A percentile compares a stretch with the other conserved stretches of the same genome.
Evolutionary conservation across 2,888 invertebrate genomes (phyloP).

Genomic region (Nephrotoma appendiculata): DNA sequence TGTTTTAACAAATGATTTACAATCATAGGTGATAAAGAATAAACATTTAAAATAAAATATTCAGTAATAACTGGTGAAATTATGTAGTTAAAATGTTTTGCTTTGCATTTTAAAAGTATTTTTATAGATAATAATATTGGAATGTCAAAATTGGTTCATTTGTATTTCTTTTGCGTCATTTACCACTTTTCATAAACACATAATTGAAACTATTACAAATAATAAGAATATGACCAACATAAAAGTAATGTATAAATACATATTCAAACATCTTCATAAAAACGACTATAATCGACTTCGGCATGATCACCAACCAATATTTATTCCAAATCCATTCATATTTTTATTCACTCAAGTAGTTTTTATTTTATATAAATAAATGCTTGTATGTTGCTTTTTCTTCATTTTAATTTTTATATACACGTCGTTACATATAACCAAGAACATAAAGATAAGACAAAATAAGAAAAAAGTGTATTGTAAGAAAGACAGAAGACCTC

Average conservation of each 20-base stretch:
- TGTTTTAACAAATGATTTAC: too few species aligned
- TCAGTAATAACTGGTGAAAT: too few species aligned
- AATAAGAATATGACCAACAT: not conserved
- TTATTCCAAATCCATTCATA: not conserved
- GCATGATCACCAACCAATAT: not conserved
- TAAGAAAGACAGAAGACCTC: not conserved
- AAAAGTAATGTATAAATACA: not conserved
- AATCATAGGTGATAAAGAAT: too few species aligned
- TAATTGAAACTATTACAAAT: not conserved
- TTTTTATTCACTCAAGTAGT: not conserved
- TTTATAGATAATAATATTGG: too few species aligned
- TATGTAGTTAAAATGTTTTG: too few species aligned
- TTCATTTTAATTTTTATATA: not conserved
- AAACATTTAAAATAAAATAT: too few species aligned
- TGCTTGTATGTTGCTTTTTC: not conserved
- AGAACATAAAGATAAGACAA: not conserved
- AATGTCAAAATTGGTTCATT: not conserved
- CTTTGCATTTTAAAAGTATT: too few species aligned
- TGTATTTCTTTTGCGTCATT: not conserved
- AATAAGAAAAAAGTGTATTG: not conserved
- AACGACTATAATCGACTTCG: not conserved
- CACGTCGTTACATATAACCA: not conserved
- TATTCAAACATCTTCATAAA: not conserved
- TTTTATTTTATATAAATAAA: not conserved
- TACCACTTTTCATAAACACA: not conserved